phyloP scores from a whole-genome alignment of 2,113 vertebrate species.

The Tragelaphus imberbis region DNA sequence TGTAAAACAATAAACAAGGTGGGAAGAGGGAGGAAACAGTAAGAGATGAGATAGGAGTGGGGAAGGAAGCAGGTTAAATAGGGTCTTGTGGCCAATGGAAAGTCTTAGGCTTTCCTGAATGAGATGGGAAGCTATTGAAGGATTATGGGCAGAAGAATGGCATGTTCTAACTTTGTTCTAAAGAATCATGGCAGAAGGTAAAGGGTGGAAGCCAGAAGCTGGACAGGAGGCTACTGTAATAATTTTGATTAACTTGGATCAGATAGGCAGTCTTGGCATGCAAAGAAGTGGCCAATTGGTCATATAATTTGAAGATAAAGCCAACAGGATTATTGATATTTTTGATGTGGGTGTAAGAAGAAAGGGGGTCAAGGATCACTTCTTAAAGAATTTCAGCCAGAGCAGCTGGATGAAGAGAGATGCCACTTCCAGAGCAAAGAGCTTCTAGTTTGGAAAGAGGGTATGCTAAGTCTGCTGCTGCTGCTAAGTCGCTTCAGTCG shows the following conservation, averaged over 20 bases:
- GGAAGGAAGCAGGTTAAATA: background rate
- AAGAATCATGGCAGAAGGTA: background rate
- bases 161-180: background rate
- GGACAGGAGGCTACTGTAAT: background rate
- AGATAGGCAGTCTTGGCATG: background rate
- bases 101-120: background rate
- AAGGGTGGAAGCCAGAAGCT: background rate
- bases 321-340: background rate
- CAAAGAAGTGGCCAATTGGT: background rate
- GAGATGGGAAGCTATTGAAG: background rate
- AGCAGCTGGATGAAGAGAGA: background rate
- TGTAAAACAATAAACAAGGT: conserved; percentile 9
- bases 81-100: background rate
- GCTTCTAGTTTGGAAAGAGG: background rate
- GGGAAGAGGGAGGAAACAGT: background rate
- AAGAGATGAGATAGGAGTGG: background rate
- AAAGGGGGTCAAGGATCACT: background rate
- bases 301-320: background rate
- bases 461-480: background rate
- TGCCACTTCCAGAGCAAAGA: background rate
- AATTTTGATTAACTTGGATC: background rate
- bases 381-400: background rate
- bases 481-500: too few relatives aligned
- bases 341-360: background rate
- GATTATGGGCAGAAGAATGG: background rate